A percentile compares a stretch with the other conserved stretches of the same genome.
Evolutionary conservation across 2,888 invertebrate species (phyloP).

Genomic region (Physocephala rufipes): DNA sequence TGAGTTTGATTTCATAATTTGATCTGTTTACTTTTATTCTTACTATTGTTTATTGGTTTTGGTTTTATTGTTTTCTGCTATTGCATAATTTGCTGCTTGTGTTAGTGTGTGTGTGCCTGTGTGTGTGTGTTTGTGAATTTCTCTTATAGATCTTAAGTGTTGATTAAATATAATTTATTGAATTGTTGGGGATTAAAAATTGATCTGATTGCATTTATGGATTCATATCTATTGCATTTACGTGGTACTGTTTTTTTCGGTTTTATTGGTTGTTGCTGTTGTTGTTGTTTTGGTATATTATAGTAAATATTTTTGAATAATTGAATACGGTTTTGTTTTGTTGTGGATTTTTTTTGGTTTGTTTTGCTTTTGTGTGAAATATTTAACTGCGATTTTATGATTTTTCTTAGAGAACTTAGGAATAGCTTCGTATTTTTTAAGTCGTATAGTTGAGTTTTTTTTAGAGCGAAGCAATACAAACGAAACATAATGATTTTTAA

Average conservation of each 20-base stretch:
- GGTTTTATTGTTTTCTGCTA: too few species aligned
- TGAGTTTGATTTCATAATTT: too few species aligned
- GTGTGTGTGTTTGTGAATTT: conserved; percentile 10
- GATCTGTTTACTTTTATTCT: neutral
- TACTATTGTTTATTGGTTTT: conserved; percentile 35
- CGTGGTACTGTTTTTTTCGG: neutral
- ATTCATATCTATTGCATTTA: conserved; percentile 19
- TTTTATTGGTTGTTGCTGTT: neutral
- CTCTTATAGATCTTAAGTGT: conserved; percentile 38
- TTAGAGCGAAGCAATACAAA: too few species aligned
- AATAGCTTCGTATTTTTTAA: too few species aligned
- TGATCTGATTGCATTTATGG: conserved; percentile 16
- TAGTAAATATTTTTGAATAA: neutral
- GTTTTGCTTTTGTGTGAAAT: neutral
- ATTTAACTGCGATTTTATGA: too few species aligned
- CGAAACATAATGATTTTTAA: too few species aligned
- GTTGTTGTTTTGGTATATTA: neutral
- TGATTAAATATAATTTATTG: conserved; percentile 43
- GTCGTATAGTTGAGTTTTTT: too few species aligned
- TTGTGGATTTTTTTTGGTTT: neutral
- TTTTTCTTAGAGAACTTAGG: too few species aligned
- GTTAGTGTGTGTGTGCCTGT: neutral
- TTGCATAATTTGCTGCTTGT: neutral
- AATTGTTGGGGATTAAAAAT: conserved; percentile 47
- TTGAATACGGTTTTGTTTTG: neutral